These are phyloP conservation scores for Gastrophryne carolinensis DNA, from an alignment of 2,797 vertebrate species.

Conservation along the genomic window DNA sequence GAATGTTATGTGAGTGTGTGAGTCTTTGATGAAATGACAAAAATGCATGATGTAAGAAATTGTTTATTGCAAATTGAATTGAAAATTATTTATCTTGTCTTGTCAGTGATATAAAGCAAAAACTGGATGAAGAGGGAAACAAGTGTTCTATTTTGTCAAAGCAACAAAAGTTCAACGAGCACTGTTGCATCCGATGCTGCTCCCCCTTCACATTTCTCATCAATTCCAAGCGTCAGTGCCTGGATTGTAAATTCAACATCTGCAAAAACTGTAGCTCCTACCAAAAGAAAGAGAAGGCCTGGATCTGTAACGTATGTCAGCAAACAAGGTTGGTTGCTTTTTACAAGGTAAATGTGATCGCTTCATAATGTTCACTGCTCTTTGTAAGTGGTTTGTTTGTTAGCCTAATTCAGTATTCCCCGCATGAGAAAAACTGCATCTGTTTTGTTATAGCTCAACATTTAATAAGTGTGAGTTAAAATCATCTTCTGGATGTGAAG, in stretches of 20 bases:
- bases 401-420: no score
- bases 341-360: not conserved
- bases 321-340: conserved; percentile 80
- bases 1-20: no score
- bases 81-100: not conserved
- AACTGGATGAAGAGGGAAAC: conserved; percentile 89
- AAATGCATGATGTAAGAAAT: not conserved
- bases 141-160: conserved; percentile 91
- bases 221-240: conserved; percentile 86
- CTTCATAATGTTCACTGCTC: not conserved
- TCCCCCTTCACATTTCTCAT: conserved; percentile 91
- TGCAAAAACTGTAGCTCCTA: conserved; percentile 92
- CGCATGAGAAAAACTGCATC: no score
- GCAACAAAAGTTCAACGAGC: conserved; percentile 90
- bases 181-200: conserved; percentile 96
- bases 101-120: conserved; percentile 91
- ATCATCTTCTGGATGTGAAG: no score
- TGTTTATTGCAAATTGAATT: not conserved
- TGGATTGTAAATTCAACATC: conserved; percentile 91
- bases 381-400: not conserved
- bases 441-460: no score
- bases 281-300: conserved; percentile 82
- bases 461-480: no score
- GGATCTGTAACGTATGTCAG: conserved; percentile 89
- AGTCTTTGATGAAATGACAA: no score